A percentile compares a stretch with the other conserved stretches of the same genome.
These are phyloP conservation scores for Allobates femoralis DNA, from an alignment of 2,797 vertebrate species.

Conservation along the genomic window DNA sequence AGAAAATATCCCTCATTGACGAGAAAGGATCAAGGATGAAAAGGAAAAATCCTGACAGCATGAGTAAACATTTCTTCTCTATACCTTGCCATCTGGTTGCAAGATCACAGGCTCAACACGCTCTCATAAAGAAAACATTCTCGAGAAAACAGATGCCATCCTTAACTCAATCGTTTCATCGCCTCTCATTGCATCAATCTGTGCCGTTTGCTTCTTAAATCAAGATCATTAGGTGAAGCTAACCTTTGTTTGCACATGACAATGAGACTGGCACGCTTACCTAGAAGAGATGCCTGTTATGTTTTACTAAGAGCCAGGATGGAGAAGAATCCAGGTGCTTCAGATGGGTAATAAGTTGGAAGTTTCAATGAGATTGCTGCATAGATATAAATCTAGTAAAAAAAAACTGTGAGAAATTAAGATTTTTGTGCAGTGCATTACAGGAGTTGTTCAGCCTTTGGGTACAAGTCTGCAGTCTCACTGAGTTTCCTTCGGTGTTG, in stretches of 20 bases:
- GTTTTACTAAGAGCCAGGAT: neutral
- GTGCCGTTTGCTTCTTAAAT: conserved; percentile 21
- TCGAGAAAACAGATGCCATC: conserved; percentile 50
- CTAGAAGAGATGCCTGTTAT: neutral
- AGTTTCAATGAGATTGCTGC: neutral
- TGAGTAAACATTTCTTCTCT: conserved; percentile 45
- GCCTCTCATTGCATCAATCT: conserved; percentile 10
- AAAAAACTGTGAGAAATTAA: neutral
- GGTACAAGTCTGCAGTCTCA: too few species aligned
- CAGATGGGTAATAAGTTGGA: neutral
- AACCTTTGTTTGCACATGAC: conserved; percentile 9
- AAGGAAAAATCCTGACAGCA: neutral
- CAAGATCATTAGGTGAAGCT: conserved; percentile 20
- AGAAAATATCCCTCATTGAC: neutral
- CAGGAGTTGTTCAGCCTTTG: too few species aligned
- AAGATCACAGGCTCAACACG: conserved; percentile 27
- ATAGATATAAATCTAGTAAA: too few species aligned
- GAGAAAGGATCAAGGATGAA: neutral
- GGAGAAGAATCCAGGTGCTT: neutral
- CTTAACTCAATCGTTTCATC: conserved; percentile 41
- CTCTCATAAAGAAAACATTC: conserved; percentile 18
- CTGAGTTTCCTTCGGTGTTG: too few species aligned
- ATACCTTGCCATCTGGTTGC: conserved; percentile 49
- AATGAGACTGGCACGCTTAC: neutral
- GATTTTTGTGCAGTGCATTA: too few species aligned